Evolutionary conservation across 2,888 invertebrate species (phyloP), one percentile per base, ranked within the genome.

Genomic region (Microlaimidae sp.): DNA sequence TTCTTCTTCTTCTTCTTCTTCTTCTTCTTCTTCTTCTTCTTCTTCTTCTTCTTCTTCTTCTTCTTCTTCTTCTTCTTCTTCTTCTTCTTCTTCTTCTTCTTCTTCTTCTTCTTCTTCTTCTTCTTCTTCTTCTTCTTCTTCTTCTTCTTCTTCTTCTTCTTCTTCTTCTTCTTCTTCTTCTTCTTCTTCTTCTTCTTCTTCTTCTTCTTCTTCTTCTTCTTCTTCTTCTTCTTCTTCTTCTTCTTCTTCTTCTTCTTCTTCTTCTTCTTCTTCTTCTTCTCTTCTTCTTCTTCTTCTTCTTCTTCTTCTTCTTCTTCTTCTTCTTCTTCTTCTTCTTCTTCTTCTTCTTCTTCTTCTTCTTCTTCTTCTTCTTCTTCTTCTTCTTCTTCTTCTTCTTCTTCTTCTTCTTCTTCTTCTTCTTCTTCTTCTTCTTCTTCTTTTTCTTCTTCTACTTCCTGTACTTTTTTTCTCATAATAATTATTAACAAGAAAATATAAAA

Each of bases 361-460:
- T 13, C 19, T 51, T 19, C 23, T 5, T 51, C 50, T n/a, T 49
- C 23, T 7, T 25, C 50, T 7, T 51, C 50, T 51, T 51, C 26
- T 51, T 24, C 23, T 50, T 25, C 51, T 49, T 24, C n/a, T 10
- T 49, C 5, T 10, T 50, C 17, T 49, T 50, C n/a, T 50, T 10
- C 50, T 13, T 24, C 7, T 19, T 10, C 10, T 13, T 10, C 50
- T 51, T 50, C 10, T 19, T 50, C 10, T 23, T 10, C n/a, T 25
- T 50, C 51, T 49, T 10, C n/a, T 51, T 50, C 49, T 50, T 17
- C n/a, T 50, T 51, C 49, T 19, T 19, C 23, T 42, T 28, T 32
- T 50, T 51, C 51, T 49, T 50, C 50, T 50, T 51, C 51, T 51
- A 13, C 50, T 50, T 51, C 26, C 19, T 51, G 50, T 51, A 7